phyloP scores from a whole-genome alignment of 1,140 invertebrate species.

The Heliconius eleuchia region DNA sequence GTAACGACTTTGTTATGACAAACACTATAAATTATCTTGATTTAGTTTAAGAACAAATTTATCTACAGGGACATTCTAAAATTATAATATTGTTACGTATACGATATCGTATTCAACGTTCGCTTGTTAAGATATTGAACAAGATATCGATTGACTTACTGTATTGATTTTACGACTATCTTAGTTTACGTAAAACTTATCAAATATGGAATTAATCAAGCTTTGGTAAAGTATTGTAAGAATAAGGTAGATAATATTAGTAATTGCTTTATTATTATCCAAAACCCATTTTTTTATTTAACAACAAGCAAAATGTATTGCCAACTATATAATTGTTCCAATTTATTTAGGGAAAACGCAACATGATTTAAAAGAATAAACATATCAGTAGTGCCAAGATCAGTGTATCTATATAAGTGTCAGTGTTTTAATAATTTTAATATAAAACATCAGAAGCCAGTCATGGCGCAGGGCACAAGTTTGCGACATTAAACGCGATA shows the following conservation, averaged over 20 bases:
- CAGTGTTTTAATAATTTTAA: too few relatives aligned
- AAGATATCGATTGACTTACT: constrained; percentile 16
- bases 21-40: constrained; percentile 29
- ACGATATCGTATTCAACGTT: background rate
- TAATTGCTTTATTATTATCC: too few relatives aligned
- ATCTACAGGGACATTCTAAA: constrained; percentile 19
- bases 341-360: too few relatives aligned
- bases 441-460: too few relatives aligned
- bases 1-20: constrained; percentile 38
- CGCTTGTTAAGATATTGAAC: background rate
- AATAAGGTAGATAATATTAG: background rate
- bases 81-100: constrained; percentile 7
- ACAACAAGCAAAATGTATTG: too few relatives aligned
- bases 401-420: too few relatives aligned
- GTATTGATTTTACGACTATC: background rate
- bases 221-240: background rate
- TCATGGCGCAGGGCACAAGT: too few relatives aligned
- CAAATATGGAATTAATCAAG: background rate
- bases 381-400: too few relatives aligned
- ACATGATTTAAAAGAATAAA: too few relatives aligned
- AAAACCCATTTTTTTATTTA: too few relatives aligned
- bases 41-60: constrained; percentile 22
- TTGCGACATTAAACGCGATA: too few relatives aligned
- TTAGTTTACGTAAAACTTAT: constrained; percentile 1
- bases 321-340: too few relatives aligned